phyloP scores from a whole-genome alignment of 2,888 invertebrate species.

The Keiferia lycopersicella region DNA sequence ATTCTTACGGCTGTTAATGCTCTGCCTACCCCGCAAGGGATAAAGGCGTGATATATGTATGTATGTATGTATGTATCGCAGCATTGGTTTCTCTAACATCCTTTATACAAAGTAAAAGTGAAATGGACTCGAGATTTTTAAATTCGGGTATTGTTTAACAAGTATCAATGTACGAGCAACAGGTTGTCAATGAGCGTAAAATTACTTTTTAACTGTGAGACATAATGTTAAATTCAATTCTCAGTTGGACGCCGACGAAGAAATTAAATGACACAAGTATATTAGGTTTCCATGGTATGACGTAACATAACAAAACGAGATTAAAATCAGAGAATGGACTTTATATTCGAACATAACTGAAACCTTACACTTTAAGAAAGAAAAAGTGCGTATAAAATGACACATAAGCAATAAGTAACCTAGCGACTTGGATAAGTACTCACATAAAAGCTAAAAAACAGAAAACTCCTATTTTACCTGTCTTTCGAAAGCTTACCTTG shows the following conservation, averaged over 20 bases:
- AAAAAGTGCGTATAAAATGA: neutral
- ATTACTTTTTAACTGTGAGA: constrained; percentile 12
- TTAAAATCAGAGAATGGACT: constrained; percentile 5
- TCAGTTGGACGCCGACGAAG: constrained; percentile 4
- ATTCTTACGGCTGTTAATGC: no score
- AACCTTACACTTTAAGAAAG: neutral
- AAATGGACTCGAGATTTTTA: constrained; percentile 6
- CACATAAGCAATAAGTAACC: neutral
- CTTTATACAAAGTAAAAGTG: constrained; percentile 26
- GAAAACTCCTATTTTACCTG: neutral
- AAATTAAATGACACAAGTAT: constrained; percentile 4
- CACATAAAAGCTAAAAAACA: neutral
- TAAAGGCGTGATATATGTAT: no score
- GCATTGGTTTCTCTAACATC: neutral
- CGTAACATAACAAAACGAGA: constrained; percentile 4
- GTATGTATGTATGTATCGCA: no score
- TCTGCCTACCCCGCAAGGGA: no score
- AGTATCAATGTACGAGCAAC: neutral
- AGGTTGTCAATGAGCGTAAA: constrained; percentile 9
- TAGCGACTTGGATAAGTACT: neutral
- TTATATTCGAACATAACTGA: neutral
- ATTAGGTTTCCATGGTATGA: constrained; percentile 9
- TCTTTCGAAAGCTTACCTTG: no score
- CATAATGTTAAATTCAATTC: constrained; percentile 9
- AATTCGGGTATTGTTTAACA: constrained; percentile 7